These are phyloP conservation scores for Mormyrus proboscirostris DNA, from an alignment of 2,797 vertebrate species.

Conservation along the genomic window DNA sequence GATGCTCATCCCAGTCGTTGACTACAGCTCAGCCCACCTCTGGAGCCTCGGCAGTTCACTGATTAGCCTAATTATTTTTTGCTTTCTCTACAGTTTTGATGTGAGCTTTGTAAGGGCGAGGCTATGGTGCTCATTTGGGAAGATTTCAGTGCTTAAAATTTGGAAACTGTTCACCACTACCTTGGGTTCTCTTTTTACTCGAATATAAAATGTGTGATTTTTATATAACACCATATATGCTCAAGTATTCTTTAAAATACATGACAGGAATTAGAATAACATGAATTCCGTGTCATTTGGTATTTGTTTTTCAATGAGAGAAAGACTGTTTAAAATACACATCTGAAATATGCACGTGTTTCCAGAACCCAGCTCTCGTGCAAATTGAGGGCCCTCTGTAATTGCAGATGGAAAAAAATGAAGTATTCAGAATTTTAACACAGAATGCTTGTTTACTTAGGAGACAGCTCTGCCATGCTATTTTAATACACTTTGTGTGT, in stretches of 20 bases:
- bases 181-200: neutral
- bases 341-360: neutral
- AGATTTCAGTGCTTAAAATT: neutral
- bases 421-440: neutral
- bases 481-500: conserved; percentile 2
- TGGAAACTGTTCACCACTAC: neutral
- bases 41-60: neutral
- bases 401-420: neutral
- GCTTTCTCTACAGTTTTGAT: neutral
- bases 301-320: neutral
- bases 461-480: neutral
- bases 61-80: neutral
- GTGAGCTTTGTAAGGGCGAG: neutral
- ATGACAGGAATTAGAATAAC: neutral
- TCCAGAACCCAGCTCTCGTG: neutral
- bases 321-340: neutral
- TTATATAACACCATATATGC: neutral
- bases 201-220: neutral
- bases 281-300: neutral
- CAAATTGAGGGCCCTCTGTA: neutral
- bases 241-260: neutral
- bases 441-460: conserved; percentile 1
- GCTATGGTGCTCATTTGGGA: neutral
- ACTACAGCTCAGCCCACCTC: neutral
- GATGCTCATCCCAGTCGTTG: neutral